Evolutionary conservation across 2,888 invertebrate genomes (phyloP), one percentile per base, ranked within the genome.

Genomic region (Sclerodermus sp.): DNA sequence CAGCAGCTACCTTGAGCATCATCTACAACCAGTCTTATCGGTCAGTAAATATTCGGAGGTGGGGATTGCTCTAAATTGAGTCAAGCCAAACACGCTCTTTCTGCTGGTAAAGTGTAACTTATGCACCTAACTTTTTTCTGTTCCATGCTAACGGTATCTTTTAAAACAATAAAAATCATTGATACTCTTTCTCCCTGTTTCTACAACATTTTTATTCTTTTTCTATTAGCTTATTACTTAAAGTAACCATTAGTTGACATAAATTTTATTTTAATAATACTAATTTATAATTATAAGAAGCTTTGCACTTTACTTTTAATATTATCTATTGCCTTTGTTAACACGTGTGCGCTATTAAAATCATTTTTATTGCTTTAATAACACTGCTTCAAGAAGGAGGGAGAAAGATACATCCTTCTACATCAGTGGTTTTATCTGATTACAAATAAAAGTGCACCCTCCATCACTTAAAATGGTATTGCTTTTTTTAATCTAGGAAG

Each of bases 1-100:
- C 62, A 73, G 66, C 61, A 71, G 69, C 67, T 76, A 74, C 60
- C 65, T 73, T 48, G 76, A 77, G 55, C 73, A 73, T 61, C 75
- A 71, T 41, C 55, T 73, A 53, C 75, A 74, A 62, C 72, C 74
- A 43, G 64, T 75, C 47, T 59, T 73, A 61, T 68, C 73, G 69
- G 76, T 74, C 58, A 69, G 74, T 70, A 66, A 61, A 62, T 58
- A 60, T 49, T 55, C 49, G 58, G 58, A 57, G 57, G 55, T 60
- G 58, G 58, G 53, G 53, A 64, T 57, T 62, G 54, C 64, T 57
- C 23, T 64, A 58, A 64, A 60, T 62, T 58, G 60, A 62, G 56
- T 64, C 64, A 62, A 58, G 62, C 60, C 62, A 57, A 60, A 60
- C 63, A 65, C 61, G 57, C 59, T 59, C 59, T 59, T 62, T 61